A percentile compares a stretch with the other conserved stretches of the same genome.
These are phyloP conservation scores for Bufo bufo DNA, from an alignment of 2,113 vertebrate genomes.

Conservation along the genomic window DNA sequence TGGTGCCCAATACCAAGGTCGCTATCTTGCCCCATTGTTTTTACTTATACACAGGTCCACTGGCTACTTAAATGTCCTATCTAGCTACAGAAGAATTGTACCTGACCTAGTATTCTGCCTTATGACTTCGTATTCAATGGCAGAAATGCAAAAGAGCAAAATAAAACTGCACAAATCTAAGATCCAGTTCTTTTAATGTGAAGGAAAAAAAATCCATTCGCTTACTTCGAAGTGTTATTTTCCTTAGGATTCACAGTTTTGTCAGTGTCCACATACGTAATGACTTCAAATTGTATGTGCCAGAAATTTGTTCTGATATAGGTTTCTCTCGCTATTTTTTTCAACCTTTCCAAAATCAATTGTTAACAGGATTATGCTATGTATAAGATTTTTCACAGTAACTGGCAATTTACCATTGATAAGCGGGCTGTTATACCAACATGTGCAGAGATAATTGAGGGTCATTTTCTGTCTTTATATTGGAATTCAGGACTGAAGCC, in stretches of 20 bases:
- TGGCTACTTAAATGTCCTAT: not conserved
- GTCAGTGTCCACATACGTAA: conserved; percentile 1
- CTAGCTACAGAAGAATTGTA: not conserved
- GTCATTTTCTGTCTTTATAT: conserved; percentile 46
- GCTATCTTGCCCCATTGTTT: too few species aligned
- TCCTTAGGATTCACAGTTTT: not conserved
- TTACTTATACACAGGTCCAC: too few species aligned
- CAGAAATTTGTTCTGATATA: conserved; percentile 27
- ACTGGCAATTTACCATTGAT: conserved; percentile 49
- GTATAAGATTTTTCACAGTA: conserved; percentile 47
- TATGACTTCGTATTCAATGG: not conserved
- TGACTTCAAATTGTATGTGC: conserved; percentile 4
- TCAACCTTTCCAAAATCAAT: conserved; percentile 37
- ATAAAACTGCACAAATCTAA: not conserved
- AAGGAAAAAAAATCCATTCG: not conserved
- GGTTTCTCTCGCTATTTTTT: conserved; percentile 30
- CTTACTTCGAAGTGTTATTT: not conserved
- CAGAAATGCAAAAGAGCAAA: not conserved
- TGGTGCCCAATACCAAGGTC: not conserved
- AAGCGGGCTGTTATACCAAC: conserved; percentile 50
- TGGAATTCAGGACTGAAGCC: conserved; percentile 44
- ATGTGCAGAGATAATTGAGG: conserved; percentile 54
- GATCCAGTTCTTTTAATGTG: not conserved
- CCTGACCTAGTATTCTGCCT: not conserved
- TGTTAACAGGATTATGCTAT: conserved; percentile 54